Base-by-base conservation (phyloP, 2,888 invertebrate species). In the Scrobipalpa costella region DNA sequence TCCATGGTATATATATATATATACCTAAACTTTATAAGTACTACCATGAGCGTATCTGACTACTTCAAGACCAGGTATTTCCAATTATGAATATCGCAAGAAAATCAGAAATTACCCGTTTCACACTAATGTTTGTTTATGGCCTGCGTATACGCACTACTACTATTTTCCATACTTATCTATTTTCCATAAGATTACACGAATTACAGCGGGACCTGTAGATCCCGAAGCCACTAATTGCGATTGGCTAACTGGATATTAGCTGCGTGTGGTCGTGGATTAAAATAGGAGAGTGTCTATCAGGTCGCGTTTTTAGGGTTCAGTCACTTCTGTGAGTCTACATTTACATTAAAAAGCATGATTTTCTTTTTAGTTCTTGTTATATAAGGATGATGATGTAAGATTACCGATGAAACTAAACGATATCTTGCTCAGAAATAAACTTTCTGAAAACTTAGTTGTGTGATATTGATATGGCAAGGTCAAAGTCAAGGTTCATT, bases 251-350 rank as follows among this genome's bases (percentile, higher is more conserved):
- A 38, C 9, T 61, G 13, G 52, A 38, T 13, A 27, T 34, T 19
- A 19, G 62, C 63, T 21, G 61, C 27, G 64, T 64, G 64, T 64
- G 61, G 64, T 62, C 64, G 49, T 40, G 13, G 57, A 65, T 65
- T 65, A 61, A 65, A 65, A 65, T 63, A 65, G 44, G 44, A 38
- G 57, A 34, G 50, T 52, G 34, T 61, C 57, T 65, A 63, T 63
- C 61, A 63, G 17, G 49, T 55, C 55, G 55, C 55, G 15, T 7
- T 34, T 34, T 34, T 34, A 55, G 27, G 55, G 55, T n/a, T 55
- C 15, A 13, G 55, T 15, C 13, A 5, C 27, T 27, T 27, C 27
- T 3, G 27, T 5, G 5, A 27, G 27, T 27, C 27, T 27, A 27
- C 27, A 27, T 27, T 27, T 27, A n/a, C n/a, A n/a, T n/a, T n/a